Evolutionary conservation across 1,140 invertebrate species (phyloP).

Genomic region (Cephus cinctus): DNA sequence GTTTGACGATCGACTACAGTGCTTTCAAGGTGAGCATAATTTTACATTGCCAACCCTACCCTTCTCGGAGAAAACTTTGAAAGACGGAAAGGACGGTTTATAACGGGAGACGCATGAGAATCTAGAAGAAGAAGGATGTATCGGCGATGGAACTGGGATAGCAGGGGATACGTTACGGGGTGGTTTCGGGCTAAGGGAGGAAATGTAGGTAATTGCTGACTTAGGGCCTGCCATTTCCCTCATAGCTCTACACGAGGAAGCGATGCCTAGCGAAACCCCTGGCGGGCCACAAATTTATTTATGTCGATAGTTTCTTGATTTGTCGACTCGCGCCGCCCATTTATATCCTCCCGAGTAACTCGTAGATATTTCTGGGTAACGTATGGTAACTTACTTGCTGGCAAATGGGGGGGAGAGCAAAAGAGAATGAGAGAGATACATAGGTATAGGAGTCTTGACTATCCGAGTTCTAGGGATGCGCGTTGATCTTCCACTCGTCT

Average conservation of each 20-base stretch:
- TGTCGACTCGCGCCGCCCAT: slow-evolving; percentile 53
- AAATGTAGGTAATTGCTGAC: slow-evolving; percentile 49
- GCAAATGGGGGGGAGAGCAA: slow-evolving; percentile 8
- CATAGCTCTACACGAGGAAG: slow-evolving; percentile 30
- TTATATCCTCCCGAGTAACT: slow-evolving; percentile 41
- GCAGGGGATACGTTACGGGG: no score
- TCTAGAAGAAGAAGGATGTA: slow-evolving; percentile 18
- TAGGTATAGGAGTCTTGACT: slow-evolving; percentile 1
- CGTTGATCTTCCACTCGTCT: no score
- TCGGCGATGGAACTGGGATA: no score
- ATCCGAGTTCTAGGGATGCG: no score
- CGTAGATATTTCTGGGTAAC: slow-evolving; percentile 30
- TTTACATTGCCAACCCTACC: no score
- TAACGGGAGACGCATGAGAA: slow-evolving; percentile 14
- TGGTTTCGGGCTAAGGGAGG: no score
- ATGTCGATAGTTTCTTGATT: slow-evolving; percentile 60
- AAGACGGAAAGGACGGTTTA: slow-evolving; percentile 20
- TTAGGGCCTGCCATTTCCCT: slow-evolving; percentile 48
- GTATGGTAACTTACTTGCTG: slow-evolving; percentile 22
- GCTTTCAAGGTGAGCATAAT: no score
- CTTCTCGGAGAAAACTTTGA: slow-evolving; percentile 24
- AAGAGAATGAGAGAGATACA: slow-evolving; percentile 1
- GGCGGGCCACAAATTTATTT: slow-evolving; percentile 55
- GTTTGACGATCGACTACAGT: no score
- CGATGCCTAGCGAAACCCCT: slow-evolving; percentile 40